phyloP scores from a whole-genome alignment of 35 echinoderm and acorn worm species.

The Ophiothrix spiculata region DNA sequence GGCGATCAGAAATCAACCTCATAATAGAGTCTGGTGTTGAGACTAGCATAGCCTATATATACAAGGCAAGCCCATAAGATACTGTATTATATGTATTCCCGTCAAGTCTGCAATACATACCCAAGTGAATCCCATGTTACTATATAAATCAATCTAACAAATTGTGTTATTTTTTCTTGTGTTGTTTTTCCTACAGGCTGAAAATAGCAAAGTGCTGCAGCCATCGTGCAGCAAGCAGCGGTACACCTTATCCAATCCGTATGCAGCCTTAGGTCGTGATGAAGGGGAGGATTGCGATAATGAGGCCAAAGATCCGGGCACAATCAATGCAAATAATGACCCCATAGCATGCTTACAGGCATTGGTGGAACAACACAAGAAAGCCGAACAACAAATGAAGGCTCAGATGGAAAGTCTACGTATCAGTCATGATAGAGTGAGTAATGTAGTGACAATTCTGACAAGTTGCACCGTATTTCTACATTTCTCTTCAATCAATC shows the following conservation, averaged over 20 bases:
- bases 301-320: conserved; percentile 42
- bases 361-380: conserved; percentile 75
- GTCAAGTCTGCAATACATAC: neutral
- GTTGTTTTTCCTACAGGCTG: conserved; percentile 41
- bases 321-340: conserved; percentile 37
- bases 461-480: too few relatives aligned
- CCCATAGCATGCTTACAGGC: conserved; percentile 60
- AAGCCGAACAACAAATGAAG: conserved; percentile 82
- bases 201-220: conserved; percentile 57
- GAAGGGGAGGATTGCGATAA: conserved; percentile 23
- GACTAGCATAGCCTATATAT: too few relatives aligned
- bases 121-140: too few relatives aligned
- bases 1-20: neutral
- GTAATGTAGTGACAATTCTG: too few relatives aligned
- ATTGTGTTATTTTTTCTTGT: neutral
- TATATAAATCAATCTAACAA: neutral
- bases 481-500: too few relatives aligned
- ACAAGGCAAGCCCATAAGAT: neutral
- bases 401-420: conserved; percentile 64
- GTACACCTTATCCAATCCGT: conserved; percentile 80
- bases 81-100: neutral
- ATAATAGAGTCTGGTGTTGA: too few relatives aligned
- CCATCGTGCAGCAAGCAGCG: conserved; percentile 59
- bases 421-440: conserved; percentile 82
- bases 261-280: conserved; percentile 75